Conservation (phyloP, 1,140 invertebrate genomes). For the Bombus waltoni region DNA sequence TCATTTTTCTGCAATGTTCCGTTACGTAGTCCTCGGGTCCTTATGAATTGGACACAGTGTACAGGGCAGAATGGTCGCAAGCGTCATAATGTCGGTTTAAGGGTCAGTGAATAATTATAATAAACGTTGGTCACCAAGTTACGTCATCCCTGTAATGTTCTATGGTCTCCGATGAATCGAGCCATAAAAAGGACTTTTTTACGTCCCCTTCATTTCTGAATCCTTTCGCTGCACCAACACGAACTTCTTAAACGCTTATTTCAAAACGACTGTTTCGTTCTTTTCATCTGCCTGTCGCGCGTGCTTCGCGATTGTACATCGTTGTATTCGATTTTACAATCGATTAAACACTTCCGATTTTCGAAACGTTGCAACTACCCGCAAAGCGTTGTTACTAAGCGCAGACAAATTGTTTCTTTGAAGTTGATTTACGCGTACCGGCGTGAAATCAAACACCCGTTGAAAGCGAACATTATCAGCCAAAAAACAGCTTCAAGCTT, state of each 20-base stretch:
- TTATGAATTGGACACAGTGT: not conserved
- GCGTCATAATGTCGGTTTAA: conserved; percentile 63
- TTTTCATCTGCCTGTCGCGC: not conserved
- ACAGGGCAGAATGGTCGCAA: not conserved
- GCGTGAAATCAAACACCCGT: not conserved
- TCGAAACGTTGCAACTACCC: not conserved
- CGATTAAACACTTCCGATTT: not conserved
- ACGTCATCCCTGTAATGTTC: not conserved
- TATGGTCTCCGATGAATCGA: conserved; percentile 1
- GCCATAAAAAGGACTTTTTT: conserved; percentile 9
- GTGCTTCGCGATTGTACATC: not conserved
- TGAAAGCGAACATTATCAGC: not conserved
- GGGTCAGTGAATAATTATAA: conserved; percentile 74
- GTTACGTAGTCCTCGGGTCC: not conserved
- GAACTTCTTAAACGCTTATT: not conserved
- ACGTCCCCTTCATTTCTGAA: conserved; percentile 15
- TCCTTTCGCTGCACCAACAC: not conserved
- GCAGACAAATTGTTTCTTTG: not conserved
- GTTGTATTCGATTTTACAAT: not conserved
- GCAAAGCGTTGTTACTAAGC: not conserved
- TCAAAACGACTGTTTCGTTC: not conserved
- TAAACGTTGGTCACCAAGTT: conserved; percentile 42
- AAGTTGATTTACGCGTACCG: not conserved
- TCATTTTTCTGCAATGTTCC: too few species aligned
- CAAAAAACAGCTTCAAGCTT: not conserved